phyloP scores from a whole-genome alignment of 1,140 invertebrate species.

The Microplitis mediator region DNA sequence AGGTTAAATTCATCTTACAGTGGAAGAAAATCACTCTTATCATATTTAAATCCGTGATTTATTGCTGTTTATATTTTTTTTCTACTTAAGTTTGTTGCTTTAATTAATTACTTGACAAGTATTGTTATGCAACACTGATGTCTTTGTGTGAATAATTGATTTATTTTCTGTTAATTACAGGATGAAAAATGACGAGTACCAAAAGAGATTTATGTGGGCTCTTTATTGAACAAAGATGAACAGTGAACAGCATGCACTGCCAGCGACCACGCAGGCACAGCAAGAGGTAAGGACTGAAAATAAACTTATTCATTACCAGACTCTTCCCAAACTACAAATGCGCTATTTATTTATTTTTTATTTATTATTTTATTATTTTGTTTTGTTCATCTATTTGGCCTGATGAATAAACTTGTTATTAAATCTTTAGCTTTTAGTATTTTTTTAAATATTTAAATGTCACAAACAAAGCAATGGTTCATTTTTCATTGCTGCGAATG shows the following conservation, averaged over 20 bases:
- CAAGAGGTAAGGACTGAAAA: constrained; percentile 55
- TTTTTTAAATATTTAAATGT: background rate
- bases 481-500: no score
- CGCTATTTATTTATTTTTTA: constrained; percentile 31
- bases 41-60: background rate
- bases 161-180: constrained; percentile 42
- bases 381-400: no score
- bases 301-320: constrained; percentile 31
- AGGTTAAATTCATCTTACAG: no score
- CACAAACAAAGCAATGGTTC: background rate
- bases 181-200: constrained; percentile 49
- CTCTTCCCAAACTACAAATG: constrained; percentile 52
- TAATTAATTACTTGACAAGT: background rate
- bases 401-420: background rate
- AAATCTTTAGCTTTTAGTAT: background rate
- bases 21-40: no score
- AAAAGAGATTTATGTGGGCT: constrained; percentile 45
- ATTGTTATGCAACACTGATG: background rate
- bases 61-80: background rate
- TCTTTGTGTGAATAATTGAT: background rate
- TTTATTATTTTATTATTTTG: background rate
- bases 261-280: constrained; percentile 61
- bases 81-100: background rate
- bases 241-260: constrained; percentile 62
- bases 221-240: constrained; percentile 60